These are phyloP conservation scores for Andrena chrysosceles DNA, from an alignment of 2,888 invertebrate species.

Conservation along the genomic window DNA sequence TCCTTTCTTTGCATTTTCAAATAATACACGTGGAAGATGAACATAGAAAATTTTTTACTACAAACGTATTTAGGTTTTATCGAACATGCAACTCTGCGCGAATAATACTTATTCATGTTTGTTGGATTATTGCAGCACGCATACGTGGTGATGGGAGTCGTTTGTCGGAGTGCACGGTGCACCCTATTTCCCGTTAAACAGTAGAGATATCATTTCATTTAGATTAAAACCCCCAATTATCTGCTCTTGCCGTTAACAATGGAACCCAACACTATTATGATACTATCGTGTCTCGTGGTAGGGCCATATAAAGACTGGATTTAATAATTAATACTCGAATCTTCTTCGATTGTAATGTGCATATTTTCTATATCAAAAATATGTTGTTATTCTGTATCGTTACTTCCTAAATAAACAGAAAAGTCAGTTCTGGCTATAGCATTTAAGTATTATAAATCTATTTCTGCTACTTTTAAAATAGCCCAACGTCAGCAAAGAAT, in stretches of 20 bases:
- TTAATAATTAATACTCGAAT: slow-evolving; percentile 62
- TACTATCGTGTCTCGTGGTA: slow-evolving; percentile 52
- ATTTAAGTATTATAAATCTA: slow-evolving; percentile 70
- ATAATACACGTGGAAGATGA: slow-evolving; percentile 41
- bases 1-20: slow-evolving; percentile 13
- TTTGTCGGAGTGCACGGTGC: slow-evolving; percentile 48
- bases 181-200: slow-evolving; percentile 38
- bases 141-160: slow-evolving; percentile 30
- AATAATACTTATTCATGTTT: slow-evolving; percentile 48
- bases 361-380: slow-evolving; percentile 80
- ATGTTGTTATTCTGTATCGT: slow-evolving; percentile 76
- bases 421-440: slow-evolving; percentile 75
- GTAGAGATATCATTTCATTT: slow-evolving; percentile 30
- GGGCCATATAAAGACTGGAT: slow-evolving; percentile 65
- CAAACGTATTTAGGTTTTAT: slow-evolving; percentile 42
- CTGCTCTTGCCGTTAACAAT: slow-evolving; percentile 20
- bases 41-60: slow-evolving; percentile 38
- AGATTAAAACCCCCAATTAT: slow-evolving; percentile 39
- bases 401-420: slow-evolving; percentile 74
- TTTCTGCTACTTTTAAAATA: slow-evolving; percentile 71
- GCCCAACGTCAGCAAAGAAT: slow-evolving; percentile 77
- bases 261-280: slow-evolving; percentile 46
- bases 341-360: slow-evolving; percentile 70
- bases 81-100: slow-evolving; percentile 40
- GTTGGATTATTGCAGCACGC: slow-evolving; percentile 45